These are phyloP conservation scores for Cephus runcator DNA, from an alignment of 2,888 invertebrate species.

Conservation along the genomic window DNA sequence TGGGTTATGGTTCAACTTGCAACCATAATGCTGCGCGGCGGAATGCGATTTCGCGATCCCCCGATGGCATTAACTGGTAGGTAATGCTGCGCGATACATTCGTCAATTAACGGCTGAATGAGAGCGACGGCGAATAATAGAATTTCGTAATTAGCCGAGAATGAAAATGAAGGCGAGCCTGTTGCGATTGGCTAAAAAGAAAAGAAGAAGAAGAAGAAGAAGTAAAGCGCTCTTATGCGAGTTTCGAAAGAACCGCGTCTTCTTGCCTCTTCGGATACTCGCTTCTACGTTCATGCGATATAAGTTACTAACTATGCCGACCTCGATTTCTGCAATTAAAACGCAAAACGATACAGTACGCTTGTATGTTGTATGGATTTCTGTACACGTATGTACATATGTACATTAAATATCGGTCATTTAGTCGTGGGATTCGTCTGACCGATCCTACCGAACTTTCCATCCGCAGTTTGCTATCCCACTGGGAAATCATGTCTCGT, in stretches of 20 bases:
- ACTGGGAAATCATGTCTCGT: neutral
- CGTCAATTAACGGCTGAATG: neutral
- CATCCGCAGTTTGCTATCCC: neutral
- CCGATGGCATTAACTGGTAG: neutral
- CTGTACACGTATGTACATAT: neutral
- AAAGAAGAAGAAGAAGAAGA: neutral
- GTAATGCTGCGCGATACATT: neutral
- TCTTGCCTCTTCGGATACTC: neutral
- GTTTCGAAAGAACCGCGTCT: neutral
- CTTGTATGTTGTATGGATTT: neutral
- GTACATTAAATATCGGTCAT: neutral
- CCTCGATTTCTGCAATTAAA: constrained; percentile 26
- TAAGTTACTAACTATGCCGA: constrained; percentile 1
- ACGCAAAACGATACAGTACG: constrained; percentile 14
- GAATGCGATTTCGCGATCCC: neutral
- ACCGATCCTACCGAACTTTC: neutral
- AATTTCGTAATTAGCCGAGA: neutral
- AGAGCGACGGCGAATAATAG: neutral
- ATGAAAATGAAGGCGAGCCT: neutral
- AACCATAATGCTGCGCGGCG: neutral
- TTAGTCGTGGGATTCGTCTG: neutral
- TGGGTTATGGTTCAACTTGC: neutral
- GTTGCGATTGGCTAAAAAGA: neutral
- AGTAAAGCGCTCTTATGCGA: neutral
- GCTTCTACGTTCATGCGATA: neutral